Evolutionary conservation across 53 echinoderm and acorn worm species (phyloP), one percentile per base, ranked within the genome.

Genomic region (Holothuria leucospilota): DNA sequence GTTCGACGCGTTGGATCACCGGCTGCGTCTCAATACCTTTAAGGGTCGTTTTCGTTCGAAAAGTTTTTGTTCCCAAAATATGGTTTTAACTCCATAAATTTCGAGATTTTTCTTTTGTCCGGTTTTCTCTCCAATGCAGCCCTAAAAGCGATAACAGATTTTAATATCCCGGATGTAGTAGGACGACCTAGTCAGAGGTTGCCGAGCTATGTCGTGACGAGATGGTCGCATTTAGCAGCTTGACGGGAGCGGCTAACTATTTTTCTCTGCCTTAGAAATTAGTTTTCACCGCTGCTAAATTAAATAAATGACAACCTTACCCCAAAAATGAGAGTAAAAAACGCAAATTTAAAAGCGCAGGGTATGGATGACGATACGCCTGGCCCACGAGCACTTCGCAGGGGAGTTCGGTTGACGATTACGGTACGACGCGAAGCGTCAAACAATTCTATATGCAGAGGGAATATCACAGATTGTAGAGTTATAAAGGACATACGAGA

Each of bases 271-370:
- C 80, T 80, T 80, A 80, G 59, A 80, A 80, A 80, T 60, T 80
- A 80, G 80, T 80, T 80, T 80, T 61, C 80, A 80, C 80, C 80
- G 80, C 80, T 80, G 80, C 80, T 80, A 80, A 80, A 80, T 80
- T 80, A 80, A 80, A 80, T 80, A 80, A 80, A 60, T 80, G 80
- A 80, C 80, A 80, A 80, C 80, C 80, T 80, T 80, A 80, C 59
- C 80, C 61, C 80, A 30, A 80, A 80, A 59, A 80, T 58, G 80
- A 29, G 59, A 80, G 38, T 60, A 29, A 80, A 80, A 80, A 25
- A 59, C 29, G 80, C 34, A 59, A 80, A 60, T 80, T 60, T 28
- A 80, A 61, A 52, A 80, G 80, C 80, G 80, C 34, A 60, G 61
- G 80, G 80, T 80, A 61, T 27, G 80, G 80, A 60, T 80, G 80